Percentiles rank a stretch among this genome's conserved stretches.
These are phyloP conservation scores for Stegostoma tigrinum DNA, from an alignment of 2,113 vertebrate species.

Conservation along the genomic window DNA sequence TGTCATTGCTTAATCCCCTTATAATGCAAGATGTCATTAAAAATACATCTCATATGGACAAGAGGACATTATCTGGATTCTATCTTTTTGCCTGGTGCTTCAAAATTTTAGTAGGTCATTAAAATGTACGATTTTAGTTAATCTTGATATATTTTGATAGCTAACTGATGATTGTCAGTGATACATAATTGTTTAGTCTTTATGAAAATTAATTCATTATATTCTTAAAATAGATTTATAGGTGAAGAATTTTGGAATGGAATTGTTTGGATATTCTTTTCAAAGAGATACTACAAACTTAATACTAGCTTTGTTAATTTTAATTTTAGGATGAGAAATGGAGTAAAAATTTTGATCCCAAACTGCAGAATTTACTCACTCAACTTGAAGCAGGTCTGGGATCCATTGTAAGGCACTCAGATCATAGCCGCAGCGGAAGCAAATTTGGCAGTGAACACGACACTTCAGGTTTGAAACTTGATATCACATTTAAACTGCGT, in stretches of 20 bases:
- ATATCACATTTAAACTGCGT: not conserved
- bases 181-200: not conserved
- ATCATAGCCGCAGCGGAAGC: slow-evolving; percentile 52
- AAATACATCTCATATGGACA: not conserved
- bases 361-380: slow-evolving; percentile 80
- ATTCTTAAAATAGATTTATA: not conserved
- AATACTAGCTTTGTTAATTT: slow-evolving; percentile 34
- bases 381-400: slow-evolving; percentile 85
- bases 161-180: not conserved
- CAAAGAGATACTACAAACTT: not conserved
- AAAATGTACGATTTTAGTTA: not conserved
- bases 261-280: not conserved
- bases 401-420: slow-evolving; percentile 70
- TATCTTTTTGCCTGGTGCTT: not conserved
- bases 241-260: not conserved
- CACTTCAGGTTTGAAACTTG: slow-evolving; percentile 59
- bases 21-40: not conserved
- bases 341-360: slow-evolving; percentile 82
- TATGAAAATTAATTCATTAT: slow-evolving; percentile 30
- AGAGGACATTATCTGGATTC: not conserved
- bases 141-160: not conserved
- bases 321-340: slow-evolving; percentile 78
- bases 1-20: too few species aligned
- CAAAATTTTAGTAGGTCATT: not conserved
- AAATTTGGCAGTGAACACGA: slow-evolving; percentile 67